These are phyloP conservation scores for Pristionchus entomophagus DNA, from an alignment of 2,888 invertebrate genomes.

Conservation along the genomic window DNA sequence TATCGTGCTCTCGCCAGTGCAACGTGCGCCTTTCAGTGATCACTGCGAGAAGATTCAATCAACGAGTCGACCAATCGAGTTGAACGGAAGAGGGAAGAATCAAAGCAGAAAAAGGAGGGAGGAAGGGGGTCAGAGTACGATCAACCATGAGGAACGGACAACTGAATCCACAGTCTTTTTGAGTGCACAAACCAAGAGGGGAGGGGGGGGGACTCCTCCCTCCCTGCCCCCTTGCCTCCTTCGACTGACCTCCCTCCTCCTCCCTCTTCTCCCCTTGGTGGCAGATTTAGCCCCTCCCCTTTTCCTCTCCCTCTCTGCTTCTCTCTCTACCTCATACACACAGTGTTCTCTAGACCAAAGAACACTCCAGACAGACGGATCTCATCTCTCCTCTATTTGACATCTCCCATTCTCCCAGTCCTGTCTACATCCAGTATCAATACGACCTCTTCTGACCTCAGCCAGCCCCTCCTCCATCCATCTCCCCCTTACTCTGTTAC, in stretches of 20 bases:
- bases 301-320: slow-evolving; percentile 26
- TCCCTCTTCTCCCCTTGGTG: slow-evolving; percentile 10
- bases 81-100: neutral
- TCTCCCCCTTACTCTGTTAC: neutral
- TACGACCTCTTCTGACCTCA: neutral
- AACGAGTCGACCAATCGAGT: neutral
- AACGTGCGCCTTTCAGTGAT: slow-evolving; percentile 27
- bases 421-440: neutral
- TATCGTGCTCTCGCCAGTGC: slow-evolving; percentile 3
- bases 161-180: slow-evolving; percentile 5
- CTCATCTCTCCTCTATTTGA: slow-evolving; percentile 19
- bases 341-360: slow-evolving; percentile 35
- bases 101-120: neutral
- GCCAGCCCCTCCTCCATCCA: neutral
- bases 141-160: neutral
- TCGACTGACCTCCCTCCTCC: slow-evolving; percentile 19
- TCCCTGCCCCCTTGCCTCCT: neutral
- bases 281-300: slow-evolving; percentile 41
- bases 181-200: neutral
- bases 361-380: slow-evolving; percentile 33
- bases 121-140: neutral
- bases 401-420: neutral
- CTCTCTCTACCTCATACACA: no score
- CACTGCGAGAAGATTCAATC: neutral
- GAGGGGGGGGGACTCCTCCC: neutral